Evolutionary conservation across 2,113 vertebrate genomes (phyloP), one percentile per base, ranked within the genome.

Genomic region (Craseonycteris thonglongyai): DNA sequence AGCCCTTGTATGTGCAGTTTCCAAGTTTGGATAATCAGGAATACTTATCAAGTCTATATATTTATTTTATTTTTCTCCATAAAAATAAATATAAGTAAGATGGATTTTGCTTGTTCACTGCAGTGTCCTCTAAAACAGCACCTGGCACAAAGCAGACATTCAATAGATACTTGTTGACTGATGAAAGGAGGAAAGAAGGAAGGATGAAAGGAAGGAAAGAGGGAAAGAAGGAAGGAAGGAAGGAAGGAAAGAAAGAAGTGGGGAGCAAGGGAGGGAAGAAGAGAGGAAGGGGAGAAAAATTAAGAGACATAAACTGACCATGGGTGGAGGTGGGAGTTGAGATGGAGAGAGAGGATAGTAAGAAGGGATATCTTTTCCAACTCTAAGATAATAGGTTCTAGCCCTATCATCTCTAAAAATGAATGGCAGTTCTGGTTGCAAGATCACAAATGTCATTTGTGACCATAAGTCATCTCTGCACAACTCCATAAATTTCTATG

Each of bases 401-500:
- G 47, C 3, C 5, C 40, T 22, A 13, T 15, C 35, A 22, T 42
- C 42, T 82, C 87, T 54, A 26, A 59, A 71, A 93, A n/a, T 71
- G 65, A 79, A 59, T 6, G 26, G 28, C 49, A 51, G 16, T 28
- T 35, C 42, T 42, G 72, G 40, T 45, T 45, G 66, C 14, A 3
- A 81, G 22, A 24, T 14, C 21, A 16, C 24, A 40, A n/a, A 30
- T n/a, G n/a, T 28, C 22, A 2, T 74, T 4, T 13, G 18, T 13
- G 33, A 21, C n/a, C 28, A 5, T 8, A 1, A 5, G 28, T 30
- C 15, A 21, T 3, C 14, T 66, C 28, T 24, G 38, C 40, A 21
- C 19, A 74, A 30, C 5, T 10, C 33, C 4, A 1, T 3, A 28
- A 2, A 3, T 4, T 16, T 35, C 21, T 16, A 18, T 15, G 61